Conservation (phyloP, 2,797 vertebrate genomes). For the Sebastes taczanowskii region DNA sequence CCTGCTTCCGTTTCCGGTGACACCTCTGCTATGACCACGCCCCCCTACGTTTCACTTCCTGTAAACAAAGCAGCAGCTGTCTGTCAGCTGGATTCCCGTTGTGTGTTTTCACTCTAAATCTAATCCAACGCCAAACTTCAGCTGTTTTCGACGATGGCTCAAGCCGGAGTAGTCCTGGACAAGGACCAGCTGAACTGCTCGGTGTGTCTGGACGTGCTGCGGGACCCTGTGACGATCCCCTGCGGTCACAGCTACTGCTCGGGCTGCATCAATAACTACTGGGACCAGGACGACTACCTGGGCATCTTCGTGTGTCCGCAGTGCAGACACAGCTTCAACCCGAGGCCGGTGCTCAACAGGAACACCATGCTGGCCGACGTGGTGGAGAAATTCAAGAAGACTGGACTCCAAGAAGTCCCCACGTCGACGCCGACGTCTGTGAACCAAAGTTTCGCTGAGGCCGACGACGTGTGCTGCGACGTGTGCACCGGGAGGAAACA, state of each 20-base stretch:
- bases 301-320: constrained; percentile 81
- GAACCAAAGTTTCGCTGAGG: constrained; percentile 48
- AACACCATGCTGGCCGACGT: constrained; percentile 85
- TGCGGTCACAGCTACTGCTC: constrained; percentile 84
- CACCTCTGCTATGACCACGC: background rate
- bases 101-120: constrained; percentile 11
- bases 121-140: background rate
- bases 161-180: constrained; percentile 79
- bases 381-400: constrained; percentile 78
- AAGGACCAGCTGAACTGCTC: constrained; percentile 85
- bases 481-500: constrained; percentile 84
- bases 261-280: constrained; percentile 80
- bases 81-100: background rate
- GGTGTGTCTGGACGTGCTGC: constrained; percentile 82
- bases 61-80: constrained; percentile 66
- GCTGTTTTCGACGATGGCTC: constrained; percentile 73
- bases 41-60: constrained; percentile 40
- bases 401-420: constrained; percentile 40
- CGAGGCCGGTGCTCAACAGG: constrained; percentile 77
- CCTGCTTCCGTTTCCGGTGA: constrained; percentile 6
- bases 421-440: background rate
- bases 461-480: constrained; percentile 83
- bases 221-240: constrained; percentile 82
- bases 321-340: constrained; percentile 80
- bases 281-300: constrained; percentile 82